Conservation (phyloP, 2,797 vertebrate genomes). For the Mareca strepera region DNA sequence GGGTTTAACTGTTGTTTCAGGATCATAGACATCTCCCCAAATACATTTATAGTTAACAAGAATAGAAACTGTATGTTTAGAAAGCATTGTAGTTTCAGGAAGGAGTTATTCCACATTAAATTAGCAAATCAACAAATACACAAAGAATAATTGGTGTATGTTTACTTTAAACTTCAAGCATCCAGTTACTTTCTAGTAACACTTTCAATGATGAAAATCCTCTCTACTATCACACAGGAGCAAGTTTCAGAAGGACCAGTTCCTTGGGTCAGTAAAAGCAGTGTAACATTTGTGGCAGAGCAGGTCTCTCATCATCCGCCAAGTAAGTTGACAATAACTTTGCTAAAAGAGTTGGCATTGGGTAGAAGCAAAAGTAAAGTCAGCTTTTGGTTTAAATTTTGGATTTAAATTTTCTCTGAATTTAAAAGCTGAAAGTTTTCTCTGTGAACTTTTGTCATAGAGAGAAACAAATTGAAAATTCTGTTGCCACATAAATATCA, state of each 20-base stretch:
- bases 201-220: background rate
- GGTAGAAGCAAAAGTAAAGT: background rate
- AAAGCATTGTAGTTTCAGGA: background rate
- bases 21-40: background rate
- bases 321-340: constrained; percentile 83
- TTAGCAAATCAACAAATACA: background rate
- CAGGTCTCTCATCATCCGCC: constrained; percentile 99
- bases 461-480: background rate
- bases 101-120: background rate
- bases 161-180: background rate
- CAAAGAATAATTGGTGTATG: background rate
- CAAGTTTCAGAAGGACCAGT: constrained; percentile 90
- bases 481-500: background rate
- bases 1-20: background rate
- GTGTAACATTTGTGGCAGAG: constrained; percentile 95
- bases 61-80: background rate
- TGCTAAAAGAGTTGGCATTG: background rate
- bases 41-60: background rate
- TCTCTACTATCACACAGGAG: constrained; percentile 81
- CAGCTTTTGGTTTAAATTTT: background rate
- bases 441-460: background rate
- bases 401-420: background rate
- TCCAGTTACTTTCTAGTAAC: background rate
- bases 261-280: constrained; percentile 90
- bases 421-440: background rate